These are phyloP conservation scores for Brachyptera risi DNA, from an alignment of 2,888 invertebrate species.

Conservation along the genomic window DNA sequence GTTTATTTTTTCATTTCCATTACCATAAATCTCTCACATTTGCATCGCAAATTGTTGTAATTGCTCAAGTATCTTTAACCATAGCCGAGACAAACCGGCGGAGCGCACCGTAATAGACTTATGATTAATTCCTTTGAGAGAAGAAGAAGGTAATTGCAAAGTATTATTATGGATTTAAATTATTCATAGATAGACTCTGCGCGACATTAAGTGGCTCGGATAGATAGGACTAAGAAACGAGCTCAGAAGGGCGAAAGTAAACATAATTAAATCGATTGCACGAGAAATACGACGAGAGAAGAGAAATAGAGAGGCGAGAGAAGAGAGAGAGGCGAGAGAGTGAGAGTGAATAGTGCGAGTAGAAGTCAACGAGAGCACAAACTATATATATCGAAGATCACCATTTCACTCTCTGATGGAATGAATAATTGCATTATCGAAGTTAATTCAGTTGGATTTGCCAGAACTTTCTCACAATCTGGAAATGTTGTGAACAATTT, in stretches of 20 bases:
- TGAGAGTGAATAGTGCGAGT: background rate
- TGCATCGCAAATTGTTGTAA: slow-evolving; percentile 11
- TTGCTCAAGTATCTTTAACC: slow-evolving; percentile 1
- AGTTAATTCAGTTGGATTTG: background rate
- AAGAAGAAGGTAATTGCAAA: slow-evolving; percentile 10
- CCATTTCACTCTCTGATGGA: background rate
- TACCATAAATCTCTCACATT: slow-evolving; percentile 7
- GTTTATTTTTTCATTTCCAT: background rate
- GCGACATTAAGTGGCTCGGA: slow-evolving; percentile 2
- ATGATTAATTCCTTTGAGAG: slow-evolving; percentile 19
- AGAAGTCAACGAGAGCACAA: background rate
- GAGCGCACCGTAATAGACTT: slow-evolving; percentile 8
- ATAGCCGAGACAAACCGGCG: background rate
- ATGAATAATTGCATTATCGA: background rate
- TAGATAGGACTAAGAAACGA: background rate
- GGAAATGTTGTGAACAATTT: no score
- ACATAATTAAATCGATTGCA: background rate
- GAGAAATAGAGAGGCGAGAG: background rate
- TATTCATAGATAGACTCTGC: slow-evolving; percentile 4
- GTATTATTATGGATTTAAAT: slow-evolving; percentile 18
- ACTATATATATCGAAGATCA: background rate
- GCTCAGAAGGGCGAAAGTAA: background rate
- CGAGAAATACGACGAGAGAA: no score
- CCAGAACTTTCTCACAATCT: no score
- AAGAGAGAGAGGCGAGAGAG: background rate